A percentile compares a stretch with the other conserved stretches of the same genome.
phyloP scores from a whole-genome alignment of 2,113 vertebrate species.

The Hucho hucho region DNA sequence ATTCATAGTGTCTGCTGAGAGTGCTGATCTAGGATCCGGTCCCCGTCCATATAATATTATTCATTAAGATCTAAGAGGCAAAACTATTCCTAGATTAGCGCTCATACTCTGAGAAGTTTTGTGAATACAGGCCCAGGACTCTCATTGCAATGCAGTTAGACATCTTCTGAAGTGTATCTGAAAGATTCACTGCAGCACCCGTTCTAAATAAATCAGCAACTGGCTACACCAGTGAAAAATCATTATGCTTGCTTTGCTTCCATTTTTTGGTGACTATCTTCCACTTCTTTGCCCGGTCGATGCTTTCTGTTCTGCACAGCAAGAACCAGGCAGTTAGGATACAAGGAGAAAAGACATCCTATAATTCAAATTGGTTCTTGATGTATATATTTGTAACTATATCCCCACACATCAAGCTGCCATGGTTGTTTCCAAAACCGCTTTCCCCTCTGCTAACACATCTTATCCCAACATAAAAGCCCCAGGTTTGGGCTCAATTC shows the following conservation, averaged over 20 bases:
- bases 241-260: not conserved
- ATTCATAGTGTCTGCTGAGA: too few species aligned
- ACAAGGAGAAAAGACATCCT: not conserved
- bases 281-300: not conserved
- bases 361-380: too few species aligned
- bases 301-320: not conserved
- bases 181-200: constrained; percentile 23
- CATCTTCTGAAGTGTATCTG: constrained; percentile 16
- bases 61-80: too few species aligned
- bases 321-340: not conserved
- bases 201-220: constrained; percentile 46
- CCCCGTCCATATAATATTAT: too few species aligned
- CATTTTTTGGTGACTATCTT: too few species aligned
- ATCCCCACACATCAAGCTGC: not conserved
- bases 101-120: not conserved
- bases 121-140: not conserved
- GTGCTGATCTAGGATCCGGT: too few species aligned
- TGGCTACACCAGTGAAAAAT: constrained; percentile 4
- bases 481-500: too few species aligned
- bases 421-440: not conserved
- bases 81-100: too few species aligned
- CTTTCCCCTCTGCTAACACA: not conserved
- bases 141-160: not conserved
- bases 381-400: not conserved
- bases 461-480: not conserved